Evolutionary conservation across 2,113 vertebrate species (phyloP), one percentile per base, ranked within the genome.

Genomic region (Cyprinus carpio): DNA sequence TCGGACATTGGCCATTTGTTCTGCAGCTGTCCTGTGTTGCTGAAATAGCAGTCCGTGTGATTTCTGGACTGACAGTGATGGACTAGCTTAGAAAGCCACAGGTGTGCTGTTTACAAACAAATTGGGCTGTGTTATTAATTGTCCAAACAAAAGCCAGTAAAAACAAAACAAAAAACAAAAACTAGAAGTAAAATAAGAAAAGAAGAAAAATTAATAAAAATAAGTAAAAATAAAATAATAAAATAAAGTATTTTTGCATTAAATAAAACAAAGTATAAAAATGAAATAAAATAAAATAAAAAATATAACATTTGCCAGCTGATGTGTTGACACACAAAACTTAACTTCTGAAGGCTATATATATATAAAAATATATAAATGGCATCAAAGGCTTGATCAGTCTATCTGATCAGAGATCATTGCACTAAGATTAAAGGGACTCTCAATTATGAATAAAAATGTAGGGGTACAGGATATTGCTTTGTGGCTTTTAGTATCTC

Each of bases 1-100:
- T 64, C 5, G 25, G 27, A 18, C 64, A 31, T 3, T 67, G 29
- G 29, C 16, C 15, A 9, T 75, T 49, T 75, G 72, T 75, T 75
- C 51, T 51, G 25, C 43, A 16, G 16, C 1, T 29, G 46, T 76
- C n/a, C 13, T 75, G 13, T 51, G 74, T 2, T 27, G 43, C 43
- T 75, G 46, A n/a, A 51, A 75, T 5, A 75, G 46, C 74, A 75
- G 74, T 54, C 46, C 20, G 27, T 20, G 74, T 54, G 74, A 75
- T 75, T 2, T 7, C 16, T 2, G 27, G 12, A 54, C 46, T 75
- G 74, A 75, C 46, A 75, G 74, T 75, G 72, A 75, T 51, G 43
- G 40, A 49, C 29, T 9, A 31, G 72, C 43, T 18, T 13, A 51
- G 46, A 51, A 75, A 54, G 46, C 74, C 46, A 18, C 9, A 9